phyloP scores from a whole-genome alignment of 2,797 vertebrate genomes.

The Aulostomus chinensis region DNA sequence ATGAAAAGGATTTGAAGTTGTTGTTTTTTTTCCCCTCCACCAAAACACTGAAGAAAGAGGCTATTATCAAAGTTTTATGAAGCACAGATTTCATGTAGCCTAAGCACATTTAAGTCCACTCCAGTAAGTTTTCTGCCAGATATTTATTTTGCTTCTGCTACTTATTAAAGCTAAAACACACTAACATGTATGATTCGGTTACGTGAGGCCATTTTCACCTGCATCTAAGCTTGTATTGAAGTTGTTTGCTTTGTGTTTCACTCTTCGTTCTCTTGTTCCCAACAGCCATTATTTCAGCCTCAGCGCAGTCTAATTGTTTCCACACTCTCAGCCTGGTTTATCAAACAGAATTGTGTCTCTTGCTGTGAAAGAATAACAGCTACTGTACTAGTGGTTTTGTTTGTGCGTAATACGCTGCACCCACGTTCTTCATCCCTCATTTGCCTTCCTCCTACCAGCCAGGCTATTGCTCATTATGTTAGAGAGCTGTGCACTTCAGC shows the following conservation, averaged over 20 bases:
- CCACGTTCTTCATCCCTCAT: slow-evolving; percentile 9
- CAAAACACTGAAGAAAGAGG: too few species aligned
- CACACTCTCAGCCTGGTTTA: slow-evolving; percentile 1
- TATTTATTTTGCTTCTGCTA: too few species aligned
- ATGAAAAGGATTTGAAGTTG: too few species aligned
- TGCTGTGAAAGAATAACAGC: slow-evolving; percentile 28
- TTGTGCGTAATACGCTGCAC: slow-evolving; percentile 10
- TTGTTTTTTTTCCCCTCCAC: too few species aligned
- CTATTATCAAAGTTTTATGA: too few species aligned
- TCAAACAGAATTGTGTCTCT: slow-evolving; percentile 22
- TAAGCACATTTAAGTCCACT: too few species aligned
- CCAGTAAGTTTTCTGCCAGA: too few species aligned
- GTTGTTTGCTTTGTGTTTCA: not conserved
- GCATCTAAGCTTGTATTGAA: too few species aligned
- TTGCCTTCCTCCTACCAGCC: not conserved
- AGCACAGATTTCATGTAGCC: too few species aligned
- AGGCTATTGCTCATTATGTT: slow-evolving; percentile 12
- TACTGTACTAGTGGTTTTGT: slow-evolving; percentile 6
- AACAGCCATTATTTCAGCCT: slow-evolving; percentile 14
- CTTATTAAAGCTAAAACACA: too few species aligned
- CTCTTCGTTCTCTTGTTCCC: slow-evolving; percentile 7
- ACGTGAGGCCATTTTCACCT: slow-evolving; percentile 13
- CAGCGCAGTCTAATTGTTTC: slow-evolving; percentile 3
- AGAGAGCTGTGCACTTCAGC: slow-evolving; percentile 6
- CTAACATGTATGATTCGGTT: slow-evolving; percentile 22